Conservation (phyloP, 2,888 invertebrate genomes). For the Nomada flava region DNA sequence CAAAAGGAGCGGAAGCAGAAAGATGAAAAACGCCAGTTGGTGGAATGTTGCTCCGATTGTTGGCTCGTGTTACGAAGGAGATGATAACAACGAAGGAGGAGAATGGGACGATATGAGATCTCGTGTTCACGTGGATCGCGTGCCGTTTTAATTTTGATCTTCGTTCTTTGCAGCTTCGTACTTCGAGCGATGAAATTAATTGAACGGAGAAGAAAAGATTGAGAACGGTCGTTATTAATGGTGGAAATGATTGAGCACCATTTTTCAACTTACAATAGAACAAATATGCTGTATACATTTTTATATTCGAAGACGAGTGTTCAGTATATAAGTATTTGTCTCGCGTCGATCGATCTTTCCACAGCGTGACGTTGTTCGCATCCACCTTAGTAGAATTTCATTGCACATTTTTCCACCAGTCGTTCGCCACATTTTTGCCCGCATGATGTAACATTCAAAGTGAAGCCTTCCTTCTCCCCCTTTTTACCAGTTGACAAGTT, state of each 20-base stretch:
- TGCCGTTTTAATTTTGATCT: background rate
- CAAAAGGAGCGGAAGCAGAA: conserved; percentile 41
- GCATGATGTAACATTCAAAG: conserved; percentile 31
- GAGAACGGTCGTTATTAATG: background rate
- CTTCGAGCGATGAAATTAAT: background rate
- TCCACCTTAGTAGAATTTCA: conserved; percentile 19
- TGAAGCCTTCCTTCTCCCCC: background rate
- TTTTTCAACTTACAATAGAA: no score
- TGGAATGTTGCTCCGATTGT: conserved; percentile 28
- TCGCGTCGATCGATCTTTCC: background rate
- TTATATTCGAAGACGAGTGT: no score
- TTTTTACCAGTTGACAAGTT: conserved; percentile 21
- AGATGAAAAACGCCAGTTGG: conserved; percentile 46
- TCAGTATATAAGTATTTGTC: background rate
- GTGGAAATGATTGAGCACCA: no score
- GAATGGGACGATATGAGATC: background rate
- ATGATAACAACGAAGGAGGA: background rate
- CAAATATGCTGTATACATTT: no score
- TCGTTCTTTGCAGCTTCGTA: background rate
- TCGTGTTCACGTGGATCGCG: background rate
- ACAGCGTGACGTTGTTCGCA: background rate
- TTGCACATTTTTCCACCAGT: conserved; percentile 12
- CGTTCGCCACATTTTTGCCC: conserved; percentile 3
- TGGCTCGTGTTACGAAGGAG: background rate
- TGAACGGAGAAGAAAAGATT: background rate